Percentiles rank a stretch among this genome's conserved stretches.
These are phyloP conservation scores for Clepsis dumicolana DNA, from an alignment of 2,888 invertebrate genomes.

Conservation along the genomic window DNA sequence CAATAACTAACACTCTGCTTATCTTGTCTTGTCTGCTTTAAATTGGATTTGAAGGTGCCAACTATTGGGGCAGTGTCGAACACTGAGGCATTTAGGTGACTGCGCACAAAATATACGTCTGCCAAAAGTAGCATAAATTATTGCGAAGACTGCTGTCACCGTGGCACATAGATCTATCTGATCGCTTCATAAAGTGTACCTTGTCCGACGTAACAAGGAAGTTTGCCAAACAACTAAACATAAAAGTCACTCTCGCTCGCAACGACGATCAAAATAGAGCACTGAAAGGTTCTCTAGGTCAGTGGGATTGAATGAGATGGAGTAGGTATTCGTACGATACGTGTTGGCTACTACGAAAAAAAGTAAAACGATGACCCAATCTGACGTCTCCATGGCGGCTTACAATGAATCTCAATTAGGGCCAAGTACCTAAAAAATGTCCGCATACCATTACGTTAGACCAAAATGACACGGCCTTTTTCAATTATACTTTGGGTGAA, in stretches of 20 bases:
- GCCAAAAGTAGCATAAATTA: too few species aligned
- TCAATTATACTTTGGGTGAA: neutral
- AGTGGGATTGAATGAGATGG: neutral
- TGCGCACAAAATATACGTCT: too few species aligned
- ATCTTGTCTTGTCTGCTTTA: too few species aligned
- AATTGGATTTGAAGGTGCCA: too few species aligned
- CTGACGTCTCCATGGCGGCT: neutral
- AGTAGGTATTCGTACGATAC: neutral
- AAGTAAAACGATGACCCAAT: neutral
- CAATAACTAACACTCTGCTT: too few species aligned
- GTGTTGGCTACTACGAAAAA: neutral
- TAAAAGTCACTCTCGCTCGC: neutral
- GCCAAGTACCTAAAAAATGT: neutral
- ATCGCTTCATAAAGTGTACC: too few species aligned
- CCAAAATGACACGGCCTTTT: neutral
- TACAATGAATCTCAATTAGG: slow-evolving; percentile 10
- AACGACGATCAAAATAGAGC: neutral
- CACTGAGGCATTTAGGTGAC: too few species aligned
- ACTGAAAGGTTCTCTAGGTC: neutral
- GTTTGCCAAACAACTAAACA: too few species aligned
- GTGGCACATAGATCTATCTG: too few species aligned
- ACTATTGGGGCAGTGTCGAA: too few species aligned
- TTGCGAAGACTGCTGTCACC: too few species aligned
- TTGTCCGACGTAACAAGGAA: too few species aligned
- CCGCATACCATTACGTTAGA: neutral